Conservation (phyloP, 2,888 invertebrate genomes). For the Andrena bucephala region DNA sequence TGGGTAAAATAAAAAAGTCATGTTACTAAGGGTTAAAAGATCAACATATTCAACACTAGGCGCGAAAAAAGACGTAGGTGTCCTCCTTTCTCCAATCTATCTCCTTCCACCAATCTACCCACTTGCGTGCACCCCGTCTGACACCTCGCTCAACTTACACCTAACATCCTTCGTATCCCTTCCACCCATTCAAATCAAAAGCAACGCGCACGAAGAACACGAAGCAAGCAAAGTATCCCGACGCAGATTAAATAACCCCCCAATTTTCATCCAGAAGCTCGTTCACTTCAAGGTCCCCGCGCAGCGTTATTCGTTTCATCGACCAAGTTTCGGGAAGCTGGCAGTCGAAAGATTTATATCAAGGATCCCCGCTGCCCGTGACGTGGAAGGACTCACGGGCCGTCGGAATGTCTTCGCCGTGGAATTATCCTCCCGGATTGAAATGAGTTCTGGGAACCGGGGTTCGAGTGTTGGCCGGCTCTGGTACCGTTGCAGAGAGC, state of each 20-base stretch:
- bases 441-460: slow-evolving; percentile 70
- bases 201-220: too few relatives aligned
- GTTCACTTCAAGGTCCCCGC: not conserved
- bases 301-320: slow-evolving; percentile 41
- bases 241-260: not conserved
- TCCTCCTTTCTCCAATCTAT: too few relatives aligned
- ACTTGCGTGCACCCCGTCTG: too few relatives aligned
- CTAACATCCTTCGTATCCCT: too few relatives aligned
- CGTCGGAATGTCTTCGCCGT: slow-evolving; percentile 67
- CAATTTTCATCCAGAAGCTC: not conserved
- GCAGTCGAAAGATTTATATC: slow-evolving; percentile 57
- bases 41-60: too few relatives aligned
- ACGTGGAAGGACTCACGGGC: slow-evolving; percentile 61
- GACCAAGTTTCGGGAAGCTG: slow-evolving; percentile 40
- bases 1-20: too few relatives aligned
- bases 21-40: too few relatives aligned
- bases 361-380: slow-evolving; percentile 54
- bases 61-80: too few relatives aligned
- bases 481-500: slow-evolving; percentile 61
- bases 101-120: too few relatives aligned
- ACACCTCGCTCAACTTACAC: too few relatives aligned
- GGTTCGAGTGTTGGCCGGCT: slow-evolving; percentile 61
- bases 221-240: not conserved
- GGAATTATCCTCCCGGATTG: slow-evolving; percentile 69
- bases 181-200: too few relatives aligned